These are phyloP conservation scores for Oscheius sp. DNA, from an alignment of 2,888 invertebrate genomes.

Conservation along the genomic window DNA sequence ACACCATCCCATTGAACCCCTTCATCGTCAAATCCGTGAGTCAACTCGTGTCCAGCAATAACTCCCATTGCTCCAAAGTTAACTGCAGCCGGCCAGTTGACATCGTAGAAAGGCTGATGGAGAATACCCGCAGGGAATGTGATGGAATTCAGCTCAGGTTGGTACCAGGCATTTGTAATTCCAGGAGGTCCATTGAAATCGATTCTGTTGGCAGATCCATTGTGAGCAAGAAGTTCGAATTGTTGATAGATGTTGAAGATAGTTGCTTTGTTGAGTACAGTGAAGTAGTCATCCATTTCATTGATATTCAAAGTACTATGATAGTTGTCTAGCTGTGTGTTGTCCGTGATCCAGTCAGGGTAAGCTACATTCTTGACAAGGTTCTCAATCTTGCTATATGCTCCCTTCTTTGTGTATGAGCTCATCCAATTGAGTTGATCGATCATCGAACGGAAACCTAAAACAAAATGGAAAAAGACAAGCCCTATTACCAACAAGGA, in stretches of 20 bases:
- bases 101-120: constrained; percentile 63
- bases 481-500: constrained; percentile 39
- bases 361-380: constrained; percentile 64
- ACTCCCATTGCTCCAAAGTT: constrained; percentile 93
- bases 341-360: constrained; percentile 60
- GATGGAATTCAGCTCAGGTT: constrained; percentile 47
- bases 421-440: constrained; percentile 66
- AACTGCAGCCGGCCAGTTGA: constrained; percentile 61
- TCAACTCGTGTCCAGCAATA: constrained; percentile 95
- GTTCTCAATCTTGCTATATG: constrained; percentile 62
- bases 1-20: constrained; percentile 65
- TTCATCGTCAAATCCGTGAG: constrained; percentile 90
- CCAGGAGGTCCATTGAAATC: constrained; percentile 55
- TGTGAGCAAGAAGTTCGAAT: constrained; percentile 20
- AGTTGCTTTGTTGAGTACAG: constrained; percentile 34
- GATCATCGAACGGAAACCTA: constrained; percentile 62
- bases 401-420: constrained; percentile 54
- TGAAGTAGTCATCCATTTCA: constrained; percentile 34
- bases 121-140: constrained; percentile 67
- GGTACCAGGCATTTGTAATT: constrained; percentile 56
- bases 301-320: constrained; percentile 36
- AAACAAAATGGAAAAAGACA: too few species aligned
- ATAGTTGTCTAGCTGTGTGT: constrained; percentile 46
- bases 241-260: constrained; percentile 41
- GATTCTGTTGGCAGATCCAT: constrained; percentile 38